Evolutionary conservation across 2,797 vertebrate genomes (phyloP).

Genomic region (Pipistrellus nathusii): DNA sequence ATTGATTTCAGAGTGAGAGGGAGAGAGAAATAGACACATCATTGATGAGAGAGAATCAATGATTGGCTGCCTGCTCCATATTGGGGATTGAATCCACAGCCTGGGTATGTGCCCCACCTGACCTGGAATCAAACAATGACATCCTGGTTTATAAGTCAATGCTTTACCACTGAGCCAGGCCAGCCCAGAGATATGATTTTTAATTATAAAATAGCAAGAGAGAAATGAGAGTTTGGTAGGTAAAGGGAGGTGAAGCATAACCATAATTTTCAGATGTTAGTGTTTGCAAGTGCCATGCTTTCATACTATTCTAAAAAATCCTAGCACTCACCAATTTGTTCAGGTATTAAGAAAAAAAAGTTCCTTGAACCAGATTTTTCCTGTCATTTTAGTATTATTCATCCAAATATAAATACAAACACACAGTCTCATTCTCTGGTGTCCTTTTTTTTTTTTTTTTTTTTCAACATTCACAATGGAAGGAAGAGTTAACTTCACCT

Average conservation of each 20-base stretch:
- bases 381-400: neutral
- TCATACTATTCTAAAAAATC: neutral
- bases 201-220: neutral
- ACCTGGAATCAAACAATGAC: too few relatives aligned
- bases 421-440: neutral
- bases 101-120: too few relatives aligned
- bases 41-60: too few relatives aligned
- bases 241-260: neutral
- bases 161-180: too few relatives aligned
- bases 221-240: neutral
- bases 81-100: too few relatives aligned
- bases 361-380: neutral
- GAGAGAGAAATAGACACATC: too few relatives aligned
- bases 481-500: neutral
- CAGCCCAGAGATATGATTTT: neutral
- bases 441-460: neutral
- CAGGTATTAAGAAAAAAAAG: neutral
- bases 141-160: too few relatives aligned
- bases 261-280: neutral
- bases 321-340: neutral
- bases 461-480: neutral
- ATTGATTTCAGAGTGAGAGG: too few relatives aligned
- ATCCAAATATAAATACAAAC: neutral
- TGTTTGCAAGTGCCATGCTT: neutral
- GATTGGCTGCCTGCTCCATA: too few relatives aligned